A percentile compares a stretch with the other conserved stretches of the same genome.
Evolutionary conservation across 1,140 invertebrate genomes (phyloP).

Genomic region (Leptinotarsa texana): DNA sequence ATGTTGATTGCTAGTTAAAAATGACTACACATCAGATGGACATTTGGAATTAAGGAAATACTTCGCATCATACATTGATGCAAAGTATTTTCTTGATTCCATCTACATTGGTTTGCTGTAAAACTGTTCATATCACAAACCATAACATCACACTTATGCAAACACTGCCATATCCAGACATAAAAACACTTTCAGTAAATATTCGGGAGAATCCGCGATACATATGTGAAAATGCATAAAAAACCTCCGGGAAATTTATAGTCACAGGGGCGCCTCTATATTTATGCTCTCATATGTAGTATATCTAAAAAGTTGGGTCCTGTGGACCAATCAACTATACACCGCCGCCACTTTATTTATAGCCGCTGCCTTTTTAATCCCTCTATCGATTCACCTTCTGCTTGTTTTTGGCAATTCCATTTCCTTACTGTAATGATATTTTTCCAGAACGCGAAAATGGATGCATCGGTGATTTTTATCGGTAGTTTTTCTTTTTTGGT

Average conservation of each 20-base stretch:
- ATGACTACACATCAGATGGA: too few species aligned
- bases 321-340: constrained; percentile 32
- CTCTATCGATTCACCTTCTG: constrained; percentile 26
- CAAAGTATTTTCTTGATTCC: too few species aligned
- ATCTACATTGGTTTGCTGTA: too few species aligned
- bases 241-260: constrained; percentile 39
- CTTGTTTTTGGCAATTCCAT: background rate
- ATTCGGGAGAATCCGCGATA: constrained; percentile 24
- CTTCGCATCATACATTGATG: too few species aligned
- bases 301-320: constrained; percentile 40
- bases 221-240: constrained; percentile 40
- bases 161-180: background rate
- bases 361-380: constrained; percentile 28
- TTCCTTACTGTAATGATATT: constrained; percentile 1
- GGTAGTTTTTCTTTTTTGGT: background rate
- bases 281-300: constrained; percentile 43
- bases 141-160: too few species aligned
- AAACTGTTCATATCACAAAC: too few species aligned
- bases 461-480: background rate
- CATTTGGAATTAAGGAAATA: too few species aligned
- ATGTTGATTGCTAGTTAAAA: too few species aligned
- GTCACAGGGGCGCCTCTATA: constrained; percentile 37
- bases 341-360: constrained; percentile 33
- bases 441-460: background rate
- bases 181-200: background rate